These are phyloP conservation scores for Phalacrocorax aristotelis DNA, from an alignment of 2,113 vertebrate species.

Conservation along the genomic window DNA sequence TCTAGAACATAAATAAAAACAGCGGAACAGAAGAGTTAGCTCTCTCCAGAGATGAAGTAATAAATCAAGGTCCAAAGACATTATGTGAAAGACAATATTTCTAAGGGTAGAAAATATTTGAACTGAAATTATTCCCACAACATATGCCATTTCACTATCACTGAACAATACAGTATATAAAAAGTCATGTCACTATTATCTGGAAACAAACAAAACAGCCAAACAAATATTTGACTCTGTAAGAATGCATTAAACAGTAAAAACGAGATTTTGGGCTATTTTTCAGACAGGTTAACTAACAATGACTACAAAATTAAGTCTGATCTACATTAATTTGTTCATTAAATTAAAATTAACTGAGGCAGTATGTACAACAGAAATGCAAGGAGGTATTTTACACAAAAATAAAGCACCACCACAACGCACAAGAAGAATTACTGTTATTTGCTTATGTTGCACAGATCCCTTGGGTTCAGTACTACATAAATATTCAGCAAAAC, in stretches of 20 bases:
- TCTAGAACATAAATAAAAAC: background rate
- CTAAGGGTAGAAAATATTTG: background rate
- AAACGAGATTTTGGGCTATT: background rate
- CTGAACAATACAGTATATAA: background rate
- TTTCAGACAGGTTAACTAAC: background rate
- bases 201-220: background rate
- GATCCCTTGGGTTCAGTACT: background rate
- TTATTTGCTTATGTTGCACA: background rate
- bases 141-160: background rate
- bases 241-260: background rate
- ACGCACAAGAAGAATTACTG: background rate
- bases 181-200: background rate
- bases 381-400: background rate
- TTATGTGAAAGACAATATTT: background rate
- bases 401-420: background rate
- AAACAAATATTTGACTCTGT: background rate
- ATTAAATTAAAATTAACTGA: background rate
- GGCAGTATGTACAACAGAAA: background rate
- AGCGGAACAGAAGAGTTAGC: background rate
- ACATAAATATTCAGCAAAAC: background rate
- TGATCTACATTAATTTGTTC: background rate
- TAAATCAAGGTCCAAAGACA: background rate
- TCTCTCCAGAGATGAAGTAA: background rate
- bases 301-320: background rate
- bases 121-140: background rate